phyloP scores from a whole-genome alignment of 1,140 invertebrate genomes.

The Solen grandis region DNA sequence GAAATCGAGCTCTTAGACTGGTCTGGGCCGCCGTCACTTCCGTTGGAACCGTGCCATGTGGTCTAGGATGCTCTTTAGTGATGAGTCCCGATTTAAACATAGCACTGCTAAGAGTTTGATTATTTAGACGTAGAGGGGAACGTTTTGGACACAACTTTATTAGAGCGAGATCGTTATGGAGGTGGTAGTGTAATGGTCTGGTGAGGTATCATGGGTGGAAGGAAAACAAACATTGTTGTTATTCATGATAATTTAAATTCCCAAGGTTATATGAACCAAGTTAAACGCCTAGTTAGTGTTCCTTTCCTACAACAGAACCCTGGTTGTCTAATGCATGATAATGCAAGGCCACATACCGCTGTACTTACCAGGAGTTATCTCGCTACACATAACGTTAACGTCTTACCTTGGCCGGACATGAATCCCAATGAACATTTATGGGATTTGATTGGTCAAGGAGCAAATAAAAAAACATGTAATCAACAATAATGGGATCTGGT shows the following conservation, averaged over 20 bases:
- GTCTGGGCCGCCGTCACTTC: no score
- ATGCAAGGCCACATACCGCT: constrained; percentile 5
- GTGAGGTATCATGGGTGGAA: background rate
- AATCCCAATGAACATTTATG: constrained; percentile 17
- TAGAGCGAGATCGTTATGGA: no score
- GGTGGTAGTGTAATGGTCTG: background rate
- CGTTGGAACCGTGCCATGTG: no score
- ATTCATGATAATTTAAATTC: background rate
- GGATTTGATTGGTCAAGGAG: background rate
- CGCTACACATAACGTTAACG: background rate
- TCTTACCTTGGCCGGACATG: constrained; percentile 5
- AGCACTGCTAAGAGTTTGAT: no score
- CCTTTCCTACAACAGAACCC: background rate
- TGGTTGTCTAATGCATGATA: constrained; percentile 1
- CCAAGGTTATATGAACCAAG: background rate
- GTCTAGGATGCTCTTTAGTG: no score
- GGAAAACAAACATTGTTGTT: background rate
- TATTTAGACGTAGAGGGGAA: no score
- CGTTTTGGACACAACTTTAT: no score
- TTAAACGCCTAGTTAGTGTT: background rate
- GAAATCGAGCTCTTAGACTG: no score
- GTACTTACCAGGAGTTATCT: background rate
- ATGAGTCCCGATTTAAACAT: no score
- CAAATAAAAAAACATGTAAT: background rate
- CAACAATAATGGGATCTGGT: background rate